Conservation (phyloP, 1,140 invertebrate genomes). For the Dendroctonus ponderosae region DNA sequence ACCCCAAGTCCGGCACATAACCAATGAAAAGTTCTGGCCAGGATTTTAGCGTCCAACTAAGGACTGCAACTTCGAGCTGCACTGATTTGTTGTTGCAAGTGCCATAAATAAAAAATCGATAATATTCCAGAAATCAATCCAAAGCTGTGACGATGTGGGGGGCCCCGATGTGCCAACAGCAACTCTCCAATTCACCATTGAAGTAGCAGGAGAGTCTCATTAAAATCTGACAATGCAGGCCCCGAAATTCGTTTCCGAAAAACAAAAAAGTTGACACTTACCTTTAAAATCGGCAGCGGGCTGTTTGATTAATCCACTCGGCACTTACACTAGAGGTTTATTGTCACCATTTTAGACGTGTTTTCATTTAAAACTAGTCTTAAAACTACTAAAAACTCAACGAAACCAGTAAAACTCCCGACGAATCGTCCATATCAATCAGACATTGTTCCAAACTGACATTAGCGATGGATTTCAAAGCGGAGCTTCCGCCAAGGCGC, state of each 20-base stretch:
- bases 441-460: slow-evolving; percentile 28
- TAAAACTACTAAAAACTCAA: slow-evolving; percentile 37
- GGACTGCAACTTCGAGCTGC: no score
- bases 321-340: slow-evolving; percentile 36
- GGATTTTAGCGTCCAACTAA: no score
- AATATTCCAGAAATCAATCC: no score
- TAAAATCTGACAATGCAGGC: not conserved
- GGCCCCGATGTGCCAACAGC: no score
- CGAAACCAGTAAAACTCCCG: slow-evolving; percentile 28
- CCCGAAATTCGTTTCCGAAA: slow-evolving; percentile 3
- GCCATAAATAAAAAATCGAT: no score
- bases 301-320: slow-evolving; percentile 31
- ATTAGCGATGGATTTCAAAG: slow-evolving; percentile 5
- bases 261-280: slow-evolving; percentile 14
- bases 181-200: no score
- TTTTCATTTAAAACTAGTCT: slow-evolving; percentile 39
- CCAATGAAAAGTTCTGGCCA: no score
- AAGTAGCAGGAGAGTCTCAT: not conserved
- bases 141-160: no score
- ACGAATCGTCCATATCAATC: slow-evolving; percentile 29
- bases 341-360: slow-evolving; percentile 42
- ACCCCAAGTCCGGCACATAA: no score
- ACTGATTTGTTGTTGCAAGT: no score
- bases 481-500: no score
- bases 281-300: slow-evolving; percentile 30